Percentiles rank a stretch among this genome's conserved stretches.
These are phyloP conservation scores for Axis porcinus DNA, from an alignment of 2,113 vertebrate species.

Conservation along the genomic window DNA sequence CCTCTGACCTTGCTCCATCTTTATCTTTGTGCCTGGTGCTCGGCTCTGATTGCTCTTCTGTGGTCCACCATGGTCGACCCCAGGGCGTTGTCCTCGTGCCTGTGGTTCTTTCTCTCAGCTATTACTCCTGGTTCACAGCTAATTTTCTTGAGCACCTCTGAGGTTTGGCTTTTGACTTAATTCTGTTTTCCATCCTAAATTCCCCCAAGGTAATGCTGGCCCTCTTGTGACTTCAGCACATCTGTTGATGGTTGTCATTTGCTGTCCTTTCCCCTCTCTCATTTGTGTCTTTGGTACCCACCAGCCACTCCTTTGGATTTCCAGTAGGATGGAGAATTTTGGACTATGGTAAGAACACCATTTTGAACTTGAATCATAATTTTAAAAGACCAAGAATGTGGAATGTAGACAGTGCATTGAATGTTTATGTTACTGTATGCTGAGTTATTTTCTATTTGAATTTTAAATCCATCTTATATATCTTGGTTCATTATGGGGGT, in stretches of 20 bases:
- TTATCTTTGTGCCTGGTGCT: neutral
- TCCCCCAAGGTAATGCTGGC: neutral
- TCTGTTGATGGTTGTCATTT: neutral
- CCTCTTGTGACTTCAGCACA: neutral
- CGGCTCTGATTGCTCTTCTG: neutral
- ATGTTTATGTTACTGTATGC: neutral
- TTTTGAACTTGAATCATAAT: neutral
- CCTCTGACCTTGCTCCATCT: neutral
- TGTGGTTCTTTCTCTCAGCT: neutral
- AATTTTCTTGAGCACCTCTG: neutral
- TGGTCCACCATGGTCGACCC: neutral
- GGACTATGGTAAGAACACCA: neutral
- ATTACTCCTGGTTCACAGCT: neutral
- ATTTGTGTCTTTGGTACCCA: neutral
- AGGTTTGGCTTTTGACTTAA: neutral
- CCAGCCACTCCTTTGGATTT: neutral
- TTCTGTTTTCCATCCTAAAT: neutral
- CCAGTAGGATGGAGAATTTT: neutral
- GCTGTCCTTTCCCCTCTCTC: neutral
- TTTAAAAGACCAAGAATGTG: neutral
- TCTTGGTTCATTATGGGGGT: neutral
- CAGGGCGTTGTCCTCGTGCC: neutral
- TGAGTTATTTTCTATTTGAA: neutral
- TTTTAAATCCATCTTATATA: slow-evolving; percentile 11
- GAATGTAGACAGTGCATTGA: neutral